These are phyloP conservation scores for Nautilus pompilius DNA, from an alignment of 1,140 invertebrate genomes.

Conservation along the genomic window DNA sequence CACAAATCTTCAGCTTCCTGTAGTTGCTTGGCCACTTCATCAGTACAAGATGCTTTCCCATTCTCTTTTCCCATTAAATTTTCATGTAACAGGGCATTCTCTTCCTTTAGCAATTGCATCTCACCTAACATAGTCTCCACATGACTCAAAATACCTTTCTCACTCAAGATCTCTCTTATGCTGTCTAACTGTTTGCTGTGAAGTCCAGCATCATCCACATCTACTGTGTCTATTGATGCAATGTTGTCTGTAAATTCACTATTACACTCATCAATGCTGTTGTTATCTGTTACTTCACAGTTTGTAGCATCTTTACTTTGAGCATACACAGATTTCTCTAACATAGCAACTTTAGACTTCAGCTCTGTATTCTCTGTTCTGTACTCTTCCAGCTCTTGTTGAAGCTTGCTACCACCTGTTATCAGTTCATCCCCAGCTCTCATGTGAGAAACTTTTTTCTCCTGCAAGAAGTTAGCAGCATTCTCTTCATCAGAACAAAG, in stretches of 20 bases:
- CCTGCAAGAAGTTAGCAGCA: neutral
- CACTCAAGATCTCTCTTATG: conserved; percentile 1
- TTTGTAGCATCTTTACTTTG: neutral
- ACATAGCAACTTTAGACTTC: conserved; percentile 14
- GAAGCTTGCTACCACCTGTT: conserved; percentile 11
- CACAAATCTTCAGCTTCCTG: conserved; percentile 30
- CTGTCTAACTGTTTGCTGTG: neutral
- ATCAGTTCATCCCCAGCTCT: conserved; percentile 7
- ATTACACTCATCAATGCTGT: neutral
- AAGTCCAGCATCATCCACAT: neutral
- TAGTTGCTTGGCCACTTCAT: neutral
- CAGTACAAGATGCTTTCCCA: neutral
- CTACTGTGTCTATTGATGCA: neutral
- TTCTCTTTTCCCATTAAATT: neutral
- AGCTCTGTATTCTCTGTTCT: conserved; percentile 13
- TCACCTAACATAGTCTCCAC: neutral
- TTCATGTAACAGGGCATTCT: neutral
- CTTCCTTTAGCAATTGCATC: neutral
- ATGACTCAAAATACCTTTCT: neutral
- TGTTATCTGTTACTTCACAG: neutral
- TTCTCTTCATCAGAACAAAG: neutral
- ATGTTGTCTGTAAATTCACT: neutral
- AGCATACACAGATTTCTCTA: neutral
- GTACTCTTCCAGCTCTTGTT: conserved; percentile 16
- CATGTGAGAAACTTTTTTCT: neutral